Evolutionary conservation across 2,797 vertebrate species (phyloP).

Genomic region (Benthosema pterotum): DNA sequence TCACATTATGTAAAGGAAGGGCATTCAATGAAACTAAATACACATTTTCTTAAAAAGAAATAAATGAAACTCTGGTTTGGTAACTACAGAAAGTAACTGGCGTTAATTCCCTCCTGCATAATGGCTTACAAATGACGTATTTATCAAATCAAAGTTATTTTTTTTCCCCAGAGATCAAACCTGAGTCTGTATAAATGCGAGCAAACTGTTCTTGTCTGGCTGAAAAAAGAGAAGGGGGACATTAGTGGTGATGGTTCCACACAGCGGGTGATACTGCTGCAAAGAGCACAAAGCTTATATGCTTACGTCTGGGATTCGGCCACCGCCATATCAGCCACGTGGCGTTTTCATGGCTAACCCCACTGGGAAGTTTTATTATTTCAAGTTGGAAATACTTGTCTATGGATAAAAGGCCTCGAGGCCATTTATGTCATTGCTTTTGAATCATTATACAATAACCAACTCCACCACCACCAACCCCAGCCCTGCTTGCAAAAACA

Average conservation of each 20-base stretch:
- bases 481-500: too few species aligned
- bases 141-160: not conserved
- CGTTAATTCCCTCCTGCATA: too few species aligned
- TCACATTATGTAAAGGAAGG: not conserved
- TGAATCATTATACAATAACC: too few species aligned
- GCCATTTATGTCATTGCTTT: not conserved
- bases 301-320: conserved; percentile 12
- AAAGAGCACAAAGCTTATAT: conserved; percentile 23
- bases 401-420: not conserved
- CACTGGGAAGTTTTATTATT: not conserved
- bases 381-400: not conserved
- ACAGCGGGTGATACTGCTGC: conserved; percentile 12
- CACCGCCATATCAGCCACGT: conserved; percentile 8
- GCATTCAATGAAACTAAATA: not conserved
- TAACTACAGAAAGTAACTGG: too few species aligned
- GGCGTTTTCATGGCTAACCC: conserved; percentile 17
- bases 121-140: not conserved
- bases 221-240: conserved; percentile 13
- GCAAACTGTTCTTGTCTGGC: conserved; percentile 1
- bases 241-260: conserved; percentile 34
- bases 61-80: too few species aligned
- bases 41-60: too few species aligned
- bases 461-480: too few species aligned
- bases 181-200: not conserved
- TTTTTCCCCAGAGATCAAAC: not conserved